phyloP scores from a whole-genome alignment of 2,113 vertebrate genomes.

The Macheiramphus alcinus region DNA sequence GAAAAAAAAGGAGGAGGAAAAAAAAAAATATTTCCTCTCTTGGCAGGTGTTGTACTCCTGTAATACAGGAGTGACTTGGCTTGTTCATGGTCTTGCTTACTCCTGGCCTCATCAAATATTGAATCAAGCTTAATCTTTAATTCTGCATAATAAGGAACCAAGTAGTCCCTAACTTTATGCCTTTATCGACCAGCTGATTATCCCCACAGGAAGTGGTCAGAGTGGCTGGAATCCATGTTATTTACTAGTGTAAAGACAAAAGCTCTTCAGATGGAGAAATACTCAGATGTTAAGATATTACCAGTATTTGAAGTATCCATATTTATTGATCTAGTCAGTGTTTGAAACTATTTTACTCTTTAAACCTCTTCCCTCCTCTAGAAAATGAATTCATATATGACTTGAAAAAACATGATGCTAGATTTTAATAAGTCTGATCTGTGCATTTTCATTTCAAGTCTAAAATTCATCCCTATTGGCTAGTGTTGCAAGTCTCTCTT shows the following conservation, averaged over 20 bases:
- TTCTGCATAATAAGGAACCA: neutral
- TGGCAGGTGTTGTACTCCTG: neutral
- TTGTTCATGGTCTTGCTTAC: neutral
- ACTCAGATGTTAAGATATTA: neutral
- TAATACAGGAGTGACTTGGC: neutral
- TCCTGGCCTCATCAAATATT: neutral
- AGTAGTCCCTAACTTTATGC: neutral
- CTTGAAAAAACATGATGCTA: neutral
- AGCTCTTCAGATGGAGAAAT: neutral
- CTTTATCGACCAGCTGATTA: neutral
- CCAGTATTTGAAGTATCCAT: neutral
- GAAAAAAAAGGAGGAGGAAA: too few species aligned
- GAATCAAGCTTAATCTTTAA: neutral
- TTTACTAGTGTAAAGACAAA: neutral
- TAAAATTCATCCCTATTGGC: neutral
- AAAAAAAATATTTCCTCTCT: neutral
- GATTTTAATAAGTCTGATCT: neutral
- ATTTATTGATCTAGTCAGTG: neutral
- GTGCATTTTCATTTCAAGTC: neutral
- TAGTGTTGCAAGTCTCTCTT: neutral
- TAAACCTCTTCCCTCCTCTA: slow-evolving; percentile 12
- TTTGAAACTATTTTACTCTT: slow-evolving; percentile 36
- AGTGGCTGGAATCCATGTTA: neutral
- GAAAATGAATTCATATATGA: neutral
- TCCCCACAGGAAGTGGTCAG: neutral